A percentile compares a stretch with the other conserved stretches of the same genome.
Conservation (phyloP, 1,140 invertebrate species). For the Metopolophium dirhodum region DNA sequence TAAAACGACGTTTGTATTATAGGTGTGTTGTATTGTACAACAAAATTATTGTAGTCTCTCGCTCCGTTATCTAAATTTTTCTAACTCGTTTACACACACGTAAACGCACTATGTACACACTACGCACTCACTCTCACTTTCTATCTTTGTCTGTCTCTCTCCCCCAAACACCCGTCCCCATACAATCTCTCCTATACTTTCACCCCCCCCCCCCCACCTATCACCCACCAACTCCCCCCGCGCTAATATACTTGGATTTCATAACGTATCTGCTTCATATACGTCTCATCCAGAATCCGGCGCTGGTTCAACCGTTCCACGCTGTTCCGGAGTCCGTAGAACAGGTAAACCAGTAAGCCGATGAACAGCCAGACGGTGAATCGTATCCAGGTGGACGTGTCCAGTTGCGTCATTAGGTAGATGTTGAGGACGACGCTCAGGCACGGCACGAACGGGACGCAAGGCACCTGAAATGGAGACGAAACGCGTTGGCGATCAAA, state of each 20-base stretch:
- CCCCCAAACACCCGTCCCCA: too few relatives aligned
- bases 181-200: neutral
- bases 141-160: neutral
- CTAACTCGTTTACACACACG: neutral
- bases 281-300: neutral
- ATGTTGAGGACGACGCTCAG: conserved; percentile 74
- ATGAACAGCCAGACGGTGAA: conserved; percentile 71
- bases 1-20: neutral
- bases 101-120: neutral
- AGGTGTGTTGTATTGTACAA: neutral
- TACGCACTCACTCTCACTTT: neutral
- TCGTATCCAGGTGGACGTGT: conserved; percentile 71
- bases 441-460: conserved; percentile 73
- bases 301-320: conserved; percentile 34
- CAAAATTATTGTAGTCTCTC: neutral
- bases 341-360: conserved; percentile 60
- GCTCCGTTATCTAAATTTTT: neutral
- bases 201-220: too few relatives aligned
- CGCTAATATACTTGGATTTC: neutral
- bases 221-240: too few relatives aligned
- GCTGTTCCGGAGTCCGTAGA: conserved; percentile 34
- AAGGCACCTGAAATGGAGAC: conserved; percentile 66
- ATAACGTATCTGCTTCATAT: conserved; percentile 37
- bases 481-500: neutral
- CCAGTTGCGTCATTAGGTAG: conserved; percentile 73